phyloP scores from a whole-genome alignment of 2,797 vertebrate genomes.

The Leptoclinus maculatus region DNA sequence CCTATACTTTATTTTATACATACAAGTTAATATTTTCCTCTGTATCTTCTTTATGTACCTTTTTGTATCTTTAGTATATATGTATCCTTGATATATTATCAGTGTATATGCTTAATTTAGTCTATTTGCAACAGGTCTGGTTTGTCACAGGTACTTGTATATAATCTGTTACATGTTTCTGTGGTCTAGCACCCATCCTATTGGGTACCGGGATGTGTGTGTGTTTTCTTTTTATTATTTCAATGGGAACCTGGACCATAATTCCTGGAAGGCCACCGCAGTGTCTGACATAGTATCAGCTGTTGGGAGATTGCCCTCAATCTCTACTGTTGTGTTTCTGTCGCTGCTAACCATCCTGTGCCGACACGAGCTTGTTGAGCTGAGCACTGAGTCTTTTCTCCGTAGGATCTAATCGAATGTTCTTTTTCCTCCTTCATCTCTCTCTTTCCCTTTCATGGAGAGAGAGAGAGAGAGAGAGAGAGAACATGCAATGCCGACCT shows the following conservation, averaged over 20 bases:
- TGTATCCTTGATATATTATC: neutral
- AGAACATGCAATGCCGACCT: conserved; percentile 62
- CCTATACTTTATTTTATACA: neutral
- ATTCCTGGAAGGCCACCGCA: conserved; percentile 49
- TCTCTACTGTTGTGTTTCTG: conserved; percentile 46
- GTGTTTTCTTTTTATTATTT: conserved; percentile 8
- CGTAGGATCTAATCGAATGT: conserved; percentile 66
- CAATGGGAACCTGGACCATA: conserved; percentile 41
- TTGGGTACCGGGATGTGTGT: neutral
- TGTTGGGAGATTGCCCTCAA: conserved; percentile 39
- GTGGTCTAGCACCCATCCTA: neutral
- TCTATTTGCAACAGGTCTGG: neutral
- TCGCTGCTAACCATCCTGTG: conserved; percentile 32
- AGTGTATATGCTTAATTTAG: neutral
- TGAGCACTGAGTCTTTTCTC: conserved; percentile 56
- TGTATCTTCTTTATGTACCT: neutral
- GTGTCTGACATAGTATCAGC: conserved; percentile 51
- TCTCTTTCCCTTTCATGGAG: neutral
- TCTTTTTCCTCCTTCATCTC: conserved; percentile 37
- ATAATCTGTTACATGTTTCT: neutral
- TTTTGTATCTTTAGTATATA: neutral
- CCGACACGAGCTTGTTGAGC: conserved; percentile 57
- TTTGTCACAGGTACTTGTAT: neutral
- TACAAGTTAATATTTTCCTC: neutral
- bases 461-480: neutral